Percentiles rank a stretch among this genome's conserved stretches.
Evolutionary conservation across 2,888 invertebrate species (phyloP).

Genomic region (Opisthograptis luteolata): DNA sequence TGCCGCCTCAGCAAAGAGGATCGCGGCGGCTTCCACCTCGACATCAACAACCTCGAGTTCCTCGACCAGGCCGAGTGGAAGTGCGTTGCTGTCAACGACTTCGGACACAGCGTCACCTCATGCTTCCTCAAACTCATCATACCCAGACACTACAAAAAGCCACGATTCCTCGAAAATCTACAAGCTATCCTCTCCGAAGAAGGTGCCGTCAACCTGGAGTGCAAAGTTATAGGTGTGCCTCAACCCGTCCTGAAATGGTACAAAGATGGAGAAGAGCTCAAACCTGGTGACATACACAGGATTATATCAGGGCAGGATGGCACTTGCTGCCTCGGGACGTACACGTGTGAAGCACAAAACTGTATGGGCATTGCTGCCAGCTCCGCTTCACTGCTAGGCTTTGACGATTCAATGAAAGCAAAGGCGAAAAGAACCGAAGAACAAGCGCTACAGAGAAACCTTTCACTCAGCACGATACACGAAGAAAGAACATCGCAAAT

Average conservation of each 20-base stretch:
- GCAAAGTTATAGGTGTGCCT: constrained; percentile 96
- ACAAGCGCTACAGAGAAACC: constrained; percentile 86
- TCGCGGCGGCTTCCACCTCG: constrained; percentile 88
- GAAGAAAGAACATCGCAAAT: constrained; percentile 95
- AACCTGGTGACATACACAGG: constrained; percentile 95
- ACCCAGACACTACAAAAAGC: constrained; percentile 95
- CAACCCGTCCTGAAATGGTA: constrained; percentile 96
- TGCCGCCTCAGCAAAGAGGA: constrained; percentile 88
- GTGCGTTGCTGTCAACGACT: constrained; percentile 94
- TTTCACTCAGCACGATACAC: constrained; percentile 95
- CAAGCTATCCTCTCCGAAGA: constrained; percentile 94
- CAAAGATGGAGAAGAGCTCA: constrained; percentile 94
- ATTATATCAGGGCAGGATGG: constrained; percentile 96
- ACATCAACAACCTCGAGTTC: constrained; percentile 90
- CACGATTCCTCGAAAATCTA: constrained; percentile 93
- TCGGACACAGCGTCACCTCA: constrained; percentile 94
- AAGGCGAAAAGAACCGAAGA: constrained; percentile 81
- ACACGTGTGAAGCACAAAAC: constrained; percentile 95
- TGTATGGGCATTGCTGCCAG: constrained; percentile 96
- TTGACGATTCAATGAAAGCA: constrained; percentile 88
- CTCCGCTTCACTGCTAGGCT: constrained; percentile 93
- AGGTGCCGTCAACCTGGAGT: constrained; percentile 95
- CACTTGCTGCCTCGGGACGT: constrained; percentile 94
- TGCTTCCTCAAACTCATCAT: constrained; percentile 93
- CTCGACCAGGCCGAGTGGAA: constrained; percentile 96